Evolutionary conservation across 1,140 invertebrate genomes (phyloP).

Genomic region (Neuroterus valhalla): DNA sequence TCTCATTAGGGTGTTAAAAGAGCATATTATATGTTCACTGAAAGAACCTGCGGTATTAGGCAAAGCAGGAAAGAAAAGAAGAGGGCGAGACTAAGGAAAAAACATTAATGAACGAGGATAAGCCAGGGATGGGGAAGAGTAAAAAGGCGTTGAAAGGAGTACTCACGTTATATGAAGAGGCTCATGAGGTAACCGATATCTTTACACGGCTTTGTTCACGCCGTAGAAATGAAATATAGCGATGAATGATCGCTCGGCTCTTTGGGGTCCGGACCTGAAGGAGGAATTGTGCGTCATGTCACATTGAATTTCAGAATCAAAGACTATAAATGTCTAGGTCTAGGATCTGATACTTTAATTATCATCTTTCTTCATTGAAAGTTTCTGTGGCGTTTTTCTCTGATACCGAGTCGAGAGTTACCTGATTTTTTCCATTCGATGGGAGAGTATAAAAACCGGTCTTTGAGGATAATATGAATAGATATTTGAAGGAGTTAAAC

Average conservation of each 20-base stretch:
- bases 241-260: not conserved
- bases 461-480: not conserved
- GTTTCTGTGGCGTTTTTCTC: no score
- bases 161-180: slow-evolving; percentile 49
- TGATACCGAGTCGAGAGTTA: not conserved
- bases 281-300: not conserved
- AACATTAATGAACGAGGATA: slow-evolving; percentile 26
- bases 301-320: no score
- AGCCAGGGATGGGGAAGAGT: slow-evolving; percentile 34
- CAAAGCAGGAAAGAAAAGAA: not conserved
- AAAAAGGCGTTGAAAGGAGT: slow-evolving; percentile 61
- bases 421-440: not conserved
- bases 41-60: slow-evolving; percentile 36
- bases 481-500: not conserved
- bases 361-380: no score
- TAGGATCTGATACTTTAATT: no score
- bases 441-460: not conserved
- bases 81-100: not conserved
- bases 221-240: slow-evolving; percentile 56
- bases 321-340: no score
- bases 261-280: not conserved
- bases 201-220: slow-evolving; percentile 52
- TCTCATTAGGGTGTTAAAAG: slow-evolving; percentile 62
- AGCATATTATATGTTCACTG: slow-evolving; percentile 56
- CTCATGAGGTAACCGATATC: slow-evolving; percentile 62